Base-by-base conservation (phyloP, 2,113 vertebrate genomes). In the Sphaerodactylus townsendi region DNA sequence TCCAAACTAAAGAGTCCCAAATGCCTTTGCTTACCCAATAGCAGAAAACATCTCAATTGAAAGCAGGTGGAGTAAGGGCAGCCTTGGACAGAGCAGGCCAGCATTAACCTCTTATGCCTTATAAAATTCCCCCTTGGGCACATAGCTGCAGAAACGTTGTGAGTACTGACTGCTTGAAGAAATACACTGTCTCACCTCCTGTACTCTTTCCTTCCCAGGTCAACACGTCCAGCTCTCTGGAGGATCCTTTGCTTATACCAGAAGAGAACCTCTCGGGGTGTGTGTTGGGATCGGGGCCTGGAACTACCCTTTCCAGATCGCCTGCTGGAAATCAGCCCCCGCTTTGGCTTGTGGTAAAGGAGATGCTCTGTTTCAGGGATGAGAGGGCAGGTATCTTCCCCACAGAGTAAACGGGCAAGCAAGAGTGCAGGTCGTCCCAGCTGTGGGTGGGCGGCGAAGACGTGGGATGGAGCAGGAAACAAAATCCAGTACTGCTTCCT, bases 201-300 rank as follows among this genome's bases (percentile, higher is more conserved):
- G 23, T 89, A 15, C 17, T 64, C 23, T 17, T 6, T 69, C 41
- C 71, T 80, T 41, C 53, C 19, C 83, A 99, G 99, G 99, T n/a
- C 97, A 99, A 88, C 98, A 99, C 25, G 11, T 99, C 88, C 98
- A 99, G 77, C 98, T 99, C 46, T 94, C 98, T 0, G 97, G 97
- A 0, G 98, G 98, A 44, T 95, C 97, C 10, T 99, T 99, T 83
- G 98, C 97, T 0, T 99, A 99, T 66, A 98, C 98, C 64, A 95
- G 98, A 41, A 96, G 98, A 87, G 99, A 99, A 77, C 96, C 99
- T 0, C 96, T 99, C 0, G 98, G 99, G 0, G 98, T 99, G 28
- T 99, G 99, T 70, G 98, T 94, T 71, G 98, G 98, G 3, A 99
- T 99, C 13, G 98, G 98, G 37, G 98, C 99, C 0, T 99, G 97